Base-by-base conservation (phyloP, 2,888 invertebrate genomes). In the Microchrysa polita region DNA sequence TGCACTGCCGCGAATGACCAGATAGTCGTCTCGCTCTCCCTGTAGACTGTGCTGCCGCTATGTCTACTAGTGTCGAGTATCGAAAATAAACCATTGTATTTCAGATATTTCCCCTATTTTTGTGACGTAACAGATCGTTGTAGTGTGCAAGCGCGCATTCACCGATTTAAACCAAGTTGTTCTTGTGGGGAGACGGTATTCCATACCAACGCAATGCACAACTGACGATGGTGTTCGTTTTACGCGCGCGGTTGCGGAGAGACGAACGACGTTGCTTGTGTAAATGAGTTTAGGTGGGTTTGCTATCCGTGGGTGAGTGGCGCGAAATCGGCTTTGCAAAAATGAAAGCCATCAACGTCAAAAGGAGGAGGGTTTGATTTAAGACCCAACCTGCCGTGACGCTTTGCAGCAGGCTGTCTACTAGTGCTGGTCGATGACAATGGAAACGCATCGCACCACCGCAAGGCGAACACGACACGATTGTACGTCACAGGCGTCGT, bases 371-470 rank as follows among this genome's bases (percentile, higher is more conserved):
- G 80, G 79, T 76, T 79, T 79, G 79, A 79, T 79, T 79, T 79
- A 80, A 81, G 80, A 79, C 80, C 79, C 80, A 79, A 80, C 80
- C 80, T 80, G 79, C 79, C 78, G 78, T 78, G 78, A 78, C 78
- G 77, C 76, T 74, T 59, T 60, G 65, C n/a, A 52, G 63, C 55
- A 1, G 34, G 27, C 65, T 14, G 44, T 22, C 20, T 16, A 10
- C 55, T 12, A 14, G 60, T 48, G 18, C 55, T 12, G 14, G 60
- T 48, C 16, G 48, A 12, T 10, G 48, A 34, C 27, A 72, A 72
- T 55, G 40, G 42, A 72, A 60, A 22, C 69, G n/a, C 27, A 53
- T 27, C 57, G 16, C 71, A 55, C 22, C 59, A 20, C 16, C 52
- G 61, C 34, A 18, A 40, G 61, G 42, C n/a, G n/a, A n/a, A 71